Base-by-base conservation (phyloP, 2,888 invertebrate species). In the Tiphia femorata region DNA sequence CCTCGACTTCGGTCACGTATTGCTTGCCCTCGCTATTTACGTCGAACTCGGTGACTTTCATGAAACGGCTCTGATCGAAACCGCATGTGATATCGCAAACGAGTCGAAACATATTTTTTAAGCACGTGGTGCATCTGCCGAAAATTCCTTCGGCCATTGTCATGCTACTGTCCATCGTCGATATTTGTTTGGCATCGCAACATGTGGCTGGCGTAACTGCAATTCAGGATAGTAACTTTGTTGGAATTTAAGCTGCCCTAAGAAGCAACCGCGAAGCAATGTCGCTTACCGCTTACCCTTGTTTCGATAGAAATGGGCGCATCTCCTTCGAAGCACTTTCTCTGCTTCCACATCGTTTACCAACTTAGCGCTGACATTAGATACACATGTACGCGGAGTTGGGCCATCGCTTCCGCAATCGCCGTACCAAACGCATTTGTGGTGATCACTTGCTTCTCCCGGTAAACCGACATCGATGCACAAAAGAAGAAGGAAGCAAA, bases 71-170 rank as follows among this genome's bases (percentile, higher is more conserved):
- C 70, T 97, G 96, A 41, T 90, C 86, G 0, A 91, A 88, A 2
- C 89, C 87, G 81, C 97, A 98, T 3, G 93, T 91, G 83, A 94
- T 87, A 65, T 91, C 88, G 78, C 98, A 98, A 67, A 93, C 91
- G 33, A 91, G 87, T 40, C 88, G 86, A 6, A 89, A 87, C 70
- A 95, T 89, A 80, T 97, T 98, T 56, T 87, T 85, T 1, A 88
- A 82, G 76, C 97, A 98, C 0, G 92, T 88, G 0, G 94, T 92
- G 78, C 98, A 98, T 35, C 95, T 86, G 2, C 89, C 87, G 19
- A 94, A 89, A 0, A 96, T 82, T 47, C 88, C 86, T 38, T 89
- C 89, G 0, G 92, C 91, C 59, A 90, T 83, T 1, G 80, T 64
- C 62, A 94, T 84, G 38, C 86, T 88, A 0, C 76, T 59, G 0